phyloP scores from a whole-genome alignment of 2,113 vertebrate genomes.

The Xiphias gladius region DNA sequence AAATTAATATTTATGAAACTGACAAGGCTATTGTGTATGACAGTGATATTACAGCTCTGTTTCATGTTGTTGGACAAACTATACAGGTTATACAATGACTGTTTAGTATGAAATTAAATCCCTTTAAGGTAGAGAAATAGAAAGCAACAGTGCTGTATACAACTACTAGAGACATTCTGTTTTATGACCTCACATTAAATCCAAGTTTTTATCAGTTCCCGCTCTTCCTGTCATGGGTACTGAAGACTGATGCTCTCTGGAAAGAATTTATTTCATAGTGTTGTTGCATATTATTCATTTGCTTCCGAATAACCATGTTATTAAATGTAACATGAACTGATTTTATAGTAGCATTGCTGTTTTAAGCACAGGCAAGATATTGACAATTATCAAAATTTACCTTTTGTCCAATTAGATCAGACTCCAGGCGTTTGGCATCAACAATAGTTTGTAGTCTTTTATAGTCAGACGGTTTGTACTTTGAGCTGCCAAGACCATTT shows the following conservation, averaged over 20 bases:
- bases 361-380: conserved; percentile 31
- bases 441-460: conserved; percentile 85
- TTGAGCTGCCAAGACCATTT: conserved; percentile 83
- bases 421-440: conserved; percentile 85
- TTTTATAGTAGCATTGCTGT: conserved; percentile 30
- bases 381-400: conserved; percentile 78
- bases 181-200: conserved; percentile 45
- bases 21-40: conserved; percentile 45
- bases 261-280: neutral
- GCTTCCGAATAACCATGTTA: conserved; percentile 23
- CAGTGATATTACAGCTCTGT: conserved; percentile 50
- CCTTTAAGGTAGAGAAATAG: conserved; percentile 32
- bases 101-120: conserved; percentile 55
- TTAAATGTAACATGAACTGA: conserved; percentile 29
- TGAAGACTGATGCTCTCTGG: conserved; percentile 8
- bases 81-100: conserved; percentile 57
- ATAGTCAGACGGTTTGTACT: conserved; percentile 89
- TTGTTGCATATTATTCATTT: conserved; percentile 36
- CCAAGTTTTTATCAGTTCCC: conserved; percentile 40
- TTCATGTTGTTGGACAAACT: conserved; percentile 50
- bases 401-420: conserved; percentile 87
- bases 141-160: conserved; percentile 8
- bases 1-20: conserved; percentile 73
- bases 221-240: conserved; percentile 27
- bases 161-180: conserved; percentile 17